Evolutionary conservation across 1,140 invertebrate genomes (phyloP).

Genomic region (Leptinotarsa lineolata): DNA sequence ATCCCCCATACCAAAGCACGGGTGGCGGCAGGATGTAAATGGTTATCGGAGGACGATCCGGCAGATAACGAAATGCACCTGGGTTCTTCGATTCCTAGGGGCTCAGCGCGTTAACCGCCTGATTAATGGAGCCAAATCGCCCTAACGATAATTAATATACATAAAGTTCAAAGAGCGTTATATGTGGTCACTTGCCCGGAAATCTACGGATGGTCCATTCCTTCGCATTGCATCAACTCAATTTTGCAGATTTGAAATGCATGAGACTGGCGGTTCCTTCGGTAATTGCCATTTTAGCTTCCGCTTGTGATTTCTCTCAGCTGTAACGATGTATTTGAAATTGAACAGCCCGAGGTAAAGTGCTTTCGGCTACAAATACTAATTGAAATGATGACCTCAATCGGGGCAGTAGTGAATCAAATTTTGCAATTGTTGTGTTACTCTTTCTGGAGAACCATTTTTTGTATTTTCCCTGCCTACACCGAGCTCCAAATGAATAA

Average conservation of each 20-base stretch:
- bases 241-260: slow-evolving; percentile 16
- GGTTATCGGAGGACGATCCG: neutral
- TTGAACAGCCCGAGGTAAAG: neutral
- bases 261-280: neutral
- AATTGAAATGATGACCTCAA: no score
- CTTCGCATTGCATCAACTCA: neutral
- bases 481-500: no score
- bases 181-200: slow-evolving; percentile 27
- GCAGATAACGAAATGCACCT: slow-evolving; percentile 31
- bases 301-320: neutral
- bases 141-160: slow-evolving; percentile 39
- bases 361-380: no score
- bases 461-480: no score
- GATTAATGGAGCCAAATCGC: slow-evolving; percentile 36
- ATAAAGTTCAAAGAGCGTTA: slow-evolving; percentile 35
- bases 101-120: slow-evolving; percentile 23
- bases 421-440: no score
- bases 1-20: neutral
- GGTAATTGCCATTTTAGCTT: neutral
- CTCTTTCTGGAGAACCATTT: no score
- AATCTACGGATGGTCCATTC: neutral
- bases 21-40: neutral
- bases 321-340: neutral
- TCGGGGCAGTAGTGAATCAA: no score
- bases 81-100: slow-evolving; percentile 33